phyloP scores from a whole-genome alignment of 2,113 vertebrate genomes.

The Oplegnathus fasciatus region DNA sequence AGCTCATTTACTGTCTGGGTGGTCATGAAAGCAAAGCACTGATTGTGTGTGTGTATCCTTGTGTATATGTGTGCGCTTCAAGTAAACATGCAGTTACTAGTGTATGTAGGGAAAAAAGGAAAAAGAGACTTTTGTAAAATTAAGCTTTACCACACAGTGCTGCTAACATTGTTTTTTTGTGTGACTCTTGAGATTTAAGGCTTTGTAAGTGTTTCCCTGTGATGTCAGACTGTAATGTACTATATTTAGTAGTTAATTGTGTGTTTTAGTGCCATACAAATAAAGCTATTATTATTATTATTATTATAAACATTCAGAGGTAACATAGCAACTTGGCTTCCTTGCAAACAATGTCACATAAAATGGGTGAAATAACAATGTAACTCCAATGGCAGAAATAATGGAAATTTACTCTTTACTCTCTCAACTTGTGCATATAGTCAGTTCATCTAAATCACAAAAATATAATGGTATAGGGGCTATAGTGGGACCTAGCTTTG shows the following conservation, averaged over 20 bases:
- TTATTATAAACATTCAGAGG: background rate
- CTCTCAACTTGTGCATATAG: background rate
- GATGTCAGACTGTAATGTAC: too few relatives aligned
- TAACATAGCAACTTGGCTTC: background rate
- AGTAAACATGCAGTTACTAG: slow-evolving; percentile 19
- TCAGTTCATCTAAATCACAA: background rate
- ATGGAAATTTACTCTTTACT: background rate
- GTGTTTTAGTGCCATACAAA: background rate
- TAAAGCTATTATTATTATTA: background rate
- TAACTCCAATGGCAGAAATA: background rate
- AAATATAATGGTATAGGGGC: too few relatives aligned
- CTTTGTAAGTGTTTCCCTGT: background rate
- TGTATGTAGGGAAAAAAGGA: background rate
- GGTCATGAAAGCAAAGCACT: slow-evolving; percentile 69
- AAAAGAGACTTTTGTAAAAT: slow-evolving; percentile 7
- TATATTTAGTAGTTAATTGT: background rate
- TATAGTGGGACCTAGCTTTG: background rate
- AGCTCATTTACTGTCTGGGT: slow-evolving; percentile 79
- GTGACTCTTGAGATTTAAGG: background rate
- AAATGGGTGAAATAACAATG: background rate
- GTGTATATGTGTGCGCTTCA: slow-evolving; percentile 23
- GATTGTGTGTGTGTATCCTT: slow-evolving; percentile 22
- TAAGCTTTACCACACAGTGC: background rate
- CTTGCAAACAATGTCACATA: background rate
- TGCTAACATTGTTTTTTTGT: background rate